Percentiles rank a stretch among this genome's conserved stretches.
Conservation (phyloP, 2,113 vertebrate genomes). For the Macquaria ambigua region DNA sequence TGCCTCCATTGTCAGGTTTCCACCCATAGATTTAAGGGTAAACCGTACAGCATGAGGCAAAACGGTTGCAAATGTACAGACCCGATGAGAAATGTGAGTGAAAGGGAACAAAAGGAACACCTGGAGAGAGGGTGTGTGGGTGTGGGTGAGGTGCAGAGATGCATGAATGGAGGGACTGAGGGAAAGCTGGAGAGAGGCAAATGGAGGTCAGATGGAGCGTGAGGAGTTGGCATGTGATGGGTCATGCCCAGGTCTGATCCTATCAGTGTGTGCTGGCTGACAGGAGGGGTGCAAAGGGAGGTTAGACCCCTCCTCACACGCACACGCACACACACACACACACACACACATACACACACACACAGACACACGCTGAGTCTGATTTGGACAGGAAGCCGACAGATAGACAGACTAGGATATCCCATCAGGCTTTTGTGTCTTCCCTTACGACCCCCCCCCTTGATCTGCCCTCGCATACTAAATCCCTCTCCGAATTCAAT, state of each 20-base stretch:
- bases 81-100: slow-evolving; percentile 39
- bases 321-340: slow-evolving; percentile 31
- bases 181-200: slow-evolving; percentile 70
- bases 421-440: slow-evolving; percentile 66
- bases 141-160: slow-evolving; percentile 47
- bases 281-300: slow-evolving; percentile 73
- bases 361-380: slow-evolving; percentile 29
- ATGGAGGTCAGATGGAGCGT: slow-evolving; percentile 74
- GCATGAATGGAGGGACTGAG: slow-evolving; percentile 60
- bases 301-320: slow-evolving; percentile 52
- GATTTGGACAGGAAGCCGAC: slow-evolving; percentile 62
- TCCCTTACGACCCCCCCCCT: slow-evolving; percentile 54
- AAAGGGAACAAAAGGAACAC: slow-evolving; percentile 74
- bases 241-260: slow-evolving; percentile 77
- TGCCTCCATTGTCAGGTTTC: slow-evolving; percentile 46
- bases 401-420: slow-evolving; percentile 56
- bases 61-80: slow-evolving; percentile 39
- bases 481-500: slow-evolving; percentile 69
- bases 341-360: slow-evolving; percentile 31
- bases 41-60: slow-evolving; percentile 6
- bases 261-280: slow-evolving; percentile 73
- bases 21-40: slow-evolving; percentile 31
- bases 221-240: slow-evolving; percentile 79
- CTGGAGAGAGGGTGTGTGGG: slow-evolving; percentile 57
- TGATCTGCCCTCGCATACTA: slow-evolving; percentile 69